Conservation (phyloP, 2,888 invertebrate genomes). For the Yponomeuta cagnagella region DNA sequence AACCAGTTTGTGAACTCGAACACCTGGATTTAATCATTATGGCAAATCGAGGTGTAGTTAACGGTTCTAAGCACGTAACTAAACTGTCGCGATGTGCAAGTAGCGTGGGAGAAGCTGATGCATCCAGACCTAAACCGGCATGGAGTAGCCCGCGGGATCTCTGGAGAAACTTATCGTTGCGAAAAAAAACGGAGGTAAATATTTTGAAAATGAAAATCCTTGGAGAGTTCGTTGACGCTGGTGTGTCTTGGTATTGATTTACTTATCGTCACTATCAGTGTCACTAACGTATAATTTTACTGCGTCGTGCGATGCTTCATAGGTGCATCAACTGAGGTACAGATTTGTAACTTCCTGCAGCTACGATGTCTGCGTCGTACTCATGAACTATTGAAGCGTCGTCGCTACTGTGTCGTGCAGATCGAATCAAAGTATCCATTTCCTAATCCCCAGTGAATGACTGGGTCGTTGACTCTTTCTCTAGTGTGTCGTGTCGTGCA, state of each 20-base stretch:
- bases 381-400: background rate
- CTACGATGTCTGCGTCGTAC: conserved; percentile 5
- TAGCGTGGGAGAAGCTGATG: conserved; percentile 56
- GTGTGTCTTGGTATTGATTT: conserved; percentile 1
- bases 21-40: conserved; percentile 28
- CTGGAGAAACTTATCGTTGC: conserved; percentile 67
- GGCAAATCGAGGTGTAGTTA: conserved; percentile 48
- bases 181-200: conserved; percentile 67
- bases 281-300: no score
- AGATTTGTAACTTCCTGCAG: background rate
- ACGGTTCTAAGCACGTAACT: conserved; percentile 39
- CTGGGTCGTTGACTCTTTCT: conserved; percentile 59
- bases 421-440: conserved; percentile 46
- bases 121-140: conserved; percentile 63
- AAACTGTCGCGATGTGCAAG: conserved; percentile 63
- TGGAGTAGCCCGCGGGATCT: conserved; percentile 70
- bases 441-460: conserved; percentile 43
- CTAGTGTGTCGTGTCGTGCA: conserved; percentile 27
- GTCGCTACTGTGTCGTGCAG: conserved; percentile 29
- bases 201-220: conserved; percentile 4
- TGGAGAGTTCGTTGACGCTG: background rate
- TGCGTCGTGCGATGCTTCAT: no score
- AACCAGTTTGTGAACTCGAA: background rate
- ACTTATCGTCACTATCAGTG: background rate
- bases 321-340: background rate